Conservation (phyloP, 2,113 vertebrate species). For the Platycercus adscitus region DNA sequence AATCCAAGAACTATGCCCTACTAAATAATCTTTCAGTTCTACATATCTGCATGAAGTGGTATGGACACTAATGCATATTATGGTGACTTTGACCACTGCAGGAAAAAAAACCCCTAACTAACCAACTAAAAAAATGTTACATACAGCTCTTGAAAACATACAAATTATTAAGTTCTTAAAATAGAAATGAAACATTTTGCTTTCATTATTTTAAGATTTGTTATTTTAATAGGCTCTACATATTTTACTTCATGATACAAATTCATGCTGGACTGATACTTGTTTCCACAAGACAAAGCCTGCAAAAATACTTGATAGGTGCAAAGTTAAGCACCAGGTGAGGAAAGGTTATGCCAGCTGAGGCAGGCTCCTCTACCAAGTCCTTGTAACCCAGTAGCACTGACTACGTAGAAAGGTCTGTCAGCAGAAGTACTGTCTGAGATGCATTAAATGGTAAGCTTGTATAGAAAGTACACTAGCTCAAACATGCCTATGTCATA, state of each 20-base stretch:
- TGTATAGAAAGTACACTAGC: not conserved
- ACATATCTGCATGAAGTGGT: not conserved
- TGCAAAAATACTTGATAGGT: not conserved
- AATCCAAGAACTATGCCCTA: not conserved
- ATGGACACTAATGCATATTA: not conserved
- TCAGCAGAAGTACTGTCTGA: not conserved
- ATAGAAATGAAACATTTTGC: not conserved
- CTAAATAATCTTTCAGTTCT: not conserved
- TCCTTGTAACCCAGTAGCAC: fast-evolving
- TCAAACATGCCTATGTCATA: not conserved
- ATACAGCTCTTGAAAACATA: not conserved
- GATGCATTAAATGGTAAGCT: fast-evolving
- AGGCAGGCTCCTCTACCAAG: not conserved
- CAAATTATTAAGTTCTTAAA: not conserved
- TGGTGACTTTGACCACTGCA: not conserved
- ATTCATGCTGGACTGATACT: not conserved
- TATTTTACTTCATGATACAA: not conserved
- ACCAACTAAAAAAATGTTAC: not conserved
- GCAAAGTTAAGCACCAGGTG: not conserved
- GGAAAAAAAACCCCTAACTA: not conserved
- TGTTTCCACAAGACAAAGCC: not conserved
- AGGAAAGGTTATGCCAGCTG: not conserved
- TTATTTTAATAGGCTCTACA: not conserved
- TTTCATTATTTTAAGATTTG: not conserved
- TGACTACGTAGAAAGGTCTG: not conserved